Evolutionary conservation across 2,888 invertebrate species (phyloP), one percentile per base, ranked within the genome.

Genomic region (Hipparchia sbordonii): DNA sequence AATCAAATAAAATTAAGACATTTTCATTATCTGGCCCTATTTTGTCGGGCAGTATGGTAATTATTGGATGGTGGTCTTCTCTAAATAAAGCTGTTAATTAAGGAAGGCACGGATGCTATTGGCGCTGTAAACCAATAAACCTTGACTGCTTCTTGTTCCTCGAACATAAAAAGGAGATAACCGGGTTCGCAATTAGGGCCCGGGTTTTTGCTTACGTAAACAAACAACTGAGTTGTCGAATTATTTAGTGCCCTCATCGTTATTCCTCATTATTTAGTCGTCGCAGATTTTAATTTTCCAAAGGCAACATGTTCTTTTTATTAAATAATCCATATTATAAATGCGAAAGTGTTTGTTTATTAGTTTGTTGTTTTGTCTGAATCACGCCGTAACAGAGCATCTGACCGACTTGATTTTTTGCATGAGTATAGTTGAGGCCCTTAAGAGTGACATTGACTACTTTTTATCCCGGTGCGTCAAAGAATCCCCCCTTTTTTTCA

Each of bases 11-110:
- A 92, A 92, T 92, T 91, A 92, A 88, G 91, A 92, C 93, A 90
- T 92, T 93, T 93, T 92, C 90, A 93, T 91, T 89, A 89, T 83
- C 82, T 84, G 84, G 86, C 89, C 89, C 91, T 91, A 92, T 92
- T 93, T 92, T 92, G 93, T 91, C 88, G 87, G 87, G 81, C 84
- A 83, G 83, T 83, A 82, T 80, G 79, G 82, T 87, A 88, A 89
- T 88, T 86, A 86, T 75, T 72, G 74, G 73, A 77, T 78, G 82
- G 92, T 92, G 91, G 92, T 91, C 91, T 87, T 89, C 90, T 88
- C 89, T 88, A 90, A 91, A 92, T 93, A 88, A 92, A 92, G 89
- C 89, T 92, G 78, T 79, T 80, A 81, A 80, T 81, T 80, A 79
- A 79, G 72, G 76, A 78, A 77, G 77, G 79, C 70, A 77, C 81